Percentiles rank a stretch among this genome's conserved stretches.
These are phyloP conservation scores for Remorina albescens DNA, from an alignment of 2,797 vertebrate genomes.

Conservation along the genomic window DNA sequence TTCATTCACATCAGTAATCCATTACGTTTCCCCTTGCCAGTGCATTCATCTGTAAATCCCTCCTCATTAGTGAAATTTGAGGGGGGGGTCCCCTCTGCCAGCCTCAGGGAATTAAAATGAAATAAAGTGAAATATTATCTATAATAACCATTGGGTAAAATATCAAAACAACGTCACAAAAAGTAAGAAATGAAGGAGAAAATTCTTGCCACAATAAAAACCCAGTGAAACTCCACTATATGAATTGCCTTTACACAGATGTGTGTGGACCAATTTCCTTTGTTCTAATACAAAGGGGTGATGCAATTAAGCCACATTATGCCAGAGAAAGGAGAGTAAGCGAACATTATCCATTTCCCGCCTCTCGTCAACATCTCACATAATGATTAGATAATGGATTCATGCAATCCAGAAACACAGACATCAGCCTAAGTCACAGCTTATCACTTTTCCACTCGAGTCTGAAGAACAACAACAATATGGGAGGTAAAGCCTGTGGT, in stretches of 20 bases:
- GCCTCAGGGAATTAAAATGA: neutral
- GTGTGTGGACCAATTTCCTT: neutral
- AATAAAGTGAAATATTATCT: no score
- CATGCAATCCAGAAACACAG: neutral
- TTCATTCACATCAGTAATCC: neutral
- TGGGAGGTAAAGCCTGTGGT: neutral
- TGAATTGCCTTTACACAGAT: neutral
- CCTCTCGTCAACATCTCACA: conserved; percentile 20
- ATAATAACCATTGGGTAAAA: no score
- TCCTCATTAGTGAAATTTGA: neutral
- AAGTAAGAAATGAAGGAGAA: no score
- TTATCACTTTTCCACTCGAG: neutral
- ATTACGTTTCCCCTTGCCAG: neutral
- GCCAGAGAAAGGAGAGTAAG: conserved; percentile 11
- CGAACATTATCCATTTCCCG: neutral
- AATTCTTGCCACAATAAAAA: no score
- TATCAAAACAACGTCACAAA: no score
- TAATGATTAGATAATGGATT: conserved; percentile 5
- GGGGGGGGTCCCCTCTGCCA: neutral
- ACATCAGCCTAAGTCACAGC: neutral
- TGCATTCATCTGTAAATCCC: neutral
- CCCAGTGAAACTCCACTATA: neutral
- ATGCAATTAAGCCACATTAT: neutral
- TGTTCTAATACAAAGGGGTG: neutral
- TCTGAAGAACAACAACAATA: neutral